Conservation (phyloP, 1,140 invertebrate genomes). For the Drosophila parabipectinata region DNA sequence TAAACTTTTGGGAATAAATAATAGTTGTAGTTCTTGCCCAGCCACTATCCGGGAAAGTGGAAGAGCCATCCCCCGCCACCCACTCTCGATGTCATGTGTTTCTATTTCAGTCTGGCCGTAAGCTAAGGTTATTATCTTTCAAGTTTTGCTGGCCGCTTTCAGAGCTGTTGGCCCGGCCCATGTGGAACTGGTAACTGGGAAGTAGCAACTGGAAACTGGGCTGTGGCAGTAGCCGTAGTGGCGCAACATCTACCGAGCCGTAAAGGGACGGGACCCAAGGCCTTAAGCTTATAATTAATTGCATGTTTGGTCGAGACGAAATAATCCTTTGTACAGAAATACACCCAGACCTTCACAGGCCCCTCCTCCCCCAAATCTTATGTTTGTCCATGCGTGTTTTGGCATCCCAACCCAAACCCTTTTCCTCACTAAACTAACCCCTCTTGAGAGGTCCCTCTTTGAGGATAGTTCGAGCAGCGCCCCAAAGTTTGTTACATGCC, state of each 20-base stretch:
- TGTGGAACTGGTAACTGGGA: conserved; percentile 30
- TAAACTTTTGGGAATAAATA: conserved; percentile 83
- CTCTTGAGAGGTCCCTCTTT: conserved; percentile 39
- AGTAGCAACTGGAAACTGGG: neutral
- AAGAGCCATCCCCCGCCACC: neutral
- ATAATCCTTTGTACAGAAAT: conserved; percentile 83
- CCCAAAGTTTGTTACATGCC: conserved; percentile 71
- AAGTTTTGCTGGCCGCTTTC: conserved; percentile 67
- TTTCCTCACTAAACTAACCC: conserved; percentile 12
- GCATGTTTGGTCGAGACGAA: conserved; percentile 84
- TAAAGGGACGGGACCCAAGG: conserved; percentile 80
- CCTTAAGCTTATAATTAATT: conserved; percentile 84
- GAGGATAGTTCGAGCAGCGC: conserved; percentile 68
- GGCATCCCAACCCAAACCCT: neutral
- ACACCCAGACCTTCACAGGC: conserved; percentile 29
- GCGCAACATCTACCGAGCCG: conserved; percentile 57
- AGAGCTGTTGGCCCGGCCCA: conserved; percentile 54
- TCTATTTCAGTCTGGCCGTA: conserved; percentile 57
- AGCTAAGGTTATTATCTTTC: conserved; percentile 83
- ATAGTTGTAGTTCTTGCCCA: conserved; percentile 65
- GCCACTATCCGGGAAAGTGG: conserved; percentile 4
- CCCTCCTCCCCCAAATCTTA: conserved; percentile 17
- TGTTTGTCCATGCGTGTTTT: conserved; percentile 5
- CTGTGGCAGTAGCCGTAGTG: conserved; percentile 17
- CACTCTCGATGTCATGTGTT: conserved; percentile 29